Base-by-base conservation (phyloP, 2,888 invertebrate genomes). In the Polyommatus iphigenia region DNA sequence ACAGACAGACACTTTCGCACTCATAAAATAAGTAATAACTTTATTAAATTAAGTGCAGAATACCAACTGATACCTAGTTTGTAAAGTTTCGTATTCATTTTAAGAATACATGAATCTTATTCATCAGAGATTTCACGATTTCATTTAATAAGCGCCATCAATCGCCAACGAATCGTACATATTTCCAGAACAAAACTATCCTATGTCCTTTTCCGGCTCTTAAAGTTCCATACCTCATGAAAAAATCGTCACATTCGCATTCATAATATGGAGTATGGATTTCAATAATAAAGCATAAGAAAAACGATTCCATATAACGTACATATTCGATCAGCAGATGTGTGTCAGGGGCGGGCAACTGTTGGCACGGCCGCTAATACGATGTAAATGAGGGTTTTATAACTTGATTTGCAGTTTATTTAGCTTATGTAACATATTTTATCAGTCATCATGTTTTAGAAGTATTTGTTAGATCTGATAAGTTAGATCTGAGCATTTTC, bases 371-470 rank as follows among this genome's bases (percentile, higher is more conserved):
- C 15, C 67, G 29, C 67, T 67, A 32, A 67, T 67, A 67, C 67
- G 6, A 67, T 67, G 29, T 67, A 67, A 67, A 67, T 67, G 15
- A 32, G 18, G 29, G 6, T 67, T 67, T 29, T 32, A 62, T 62
- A 62, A 62, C 24, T 62, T 62, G 62, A 62, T 24, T 62, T 62
- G 24, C 62, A 62, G 62, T 62, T 62, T 62, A 8, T 8, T 59
- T n/a, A n/a, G 7, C n/a, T 59, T 59, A 62, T 24, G 32, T 67
- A 67, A 67, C 32, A 29, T n/a, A n/a, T n/a, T 15, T 24, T 1
- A 20, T 24, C n/a, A 36, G 7, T 41, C 41, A 41, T 41, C 46
- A 46, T 46, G 46, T 46, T 46, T 46, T 46, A 46, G 46, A 46
- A 46, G 46, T 46, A 13, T 46, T 24, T 13, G 41, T 41, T 2